A percentile compares a stretch with the other conserved stretches of the same genome.
Evolutionary conservation across 1,140 invertebrate species (phyloP).

Genomic region (Vanessa tameamea): DNA sequence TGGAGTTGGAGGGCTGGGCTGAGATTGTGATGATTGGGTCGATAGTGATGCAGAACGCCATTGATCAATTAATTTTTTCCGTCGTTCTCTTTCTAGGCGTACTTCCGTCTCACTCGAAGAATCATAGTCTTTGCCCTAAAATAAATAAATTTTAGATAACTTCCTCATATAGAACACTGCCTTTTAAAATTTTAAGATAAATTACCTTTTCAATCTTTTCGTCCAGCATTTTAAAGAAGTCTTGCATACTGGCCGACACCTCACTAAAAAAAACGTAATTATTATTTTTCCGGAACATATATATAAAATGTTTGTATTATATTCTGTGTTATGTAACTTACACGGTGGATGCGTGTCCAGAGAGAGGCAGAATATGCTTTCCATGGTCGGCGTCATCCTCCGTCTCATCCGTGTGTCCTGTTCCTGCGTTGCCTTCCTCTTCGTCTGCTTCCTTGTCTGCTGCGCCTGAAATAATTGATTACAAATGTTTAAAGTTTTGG

Average conservation of each 20-base stretch:
- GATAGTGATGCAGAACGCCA: slow-evolving; percentile 83
- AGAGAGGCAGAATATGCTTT: slow-evolving; percentile 67
- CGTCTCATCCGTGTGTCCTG: slow-evolving; percentile 52
- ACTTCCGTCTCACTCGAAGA: slow-evolving; percentile 84
- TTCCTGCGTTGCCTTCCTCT: slow-evolving; percentile 61
- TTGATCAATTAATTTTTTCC: slow-evolving; percentile 82
- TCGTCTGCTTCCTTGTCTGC: slow-evolving; percentile 72
- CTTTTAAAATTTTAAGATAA: not conserved
- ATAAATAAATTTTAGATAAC: slow-evolving; percentile 19
- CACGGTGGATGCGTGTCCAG: slow-evolving; percentile 60
- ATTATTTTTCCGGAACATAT: not conserved
- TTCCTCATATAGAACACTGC: not conserved
- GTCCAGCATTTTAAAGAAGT: slow-evolving; percentile 95
- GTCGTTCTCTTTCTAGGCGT: slow-evolving; percentile 81
- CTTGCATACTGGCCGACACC: slow-evolving; percentile 91
- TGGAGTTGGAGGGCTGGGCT: slow-evolving; percentile 67
- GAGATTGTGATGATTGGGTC: slow-evolving; percentile 62
- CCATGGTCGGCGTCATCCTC: slow-evolving; percentile 57
- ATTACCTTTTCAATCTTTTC: slow-evolving; percentile 93
- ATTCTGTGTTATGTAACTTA: slow-evolving; percentile 39
- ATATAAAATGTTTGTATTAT: not conserved
- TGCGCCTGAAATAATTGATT: slow-evolving; percentile 53
- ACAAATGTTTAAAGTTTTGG: no score
- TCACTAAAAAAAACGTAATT: slow-evolving; percentile 84
- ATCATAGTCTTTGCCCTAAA: slow-evolving; percentile 87